Base-by-base conservation (phyloP, 1,140 invertebrate genomes). In the Drosophila pectinifera region DNA sequence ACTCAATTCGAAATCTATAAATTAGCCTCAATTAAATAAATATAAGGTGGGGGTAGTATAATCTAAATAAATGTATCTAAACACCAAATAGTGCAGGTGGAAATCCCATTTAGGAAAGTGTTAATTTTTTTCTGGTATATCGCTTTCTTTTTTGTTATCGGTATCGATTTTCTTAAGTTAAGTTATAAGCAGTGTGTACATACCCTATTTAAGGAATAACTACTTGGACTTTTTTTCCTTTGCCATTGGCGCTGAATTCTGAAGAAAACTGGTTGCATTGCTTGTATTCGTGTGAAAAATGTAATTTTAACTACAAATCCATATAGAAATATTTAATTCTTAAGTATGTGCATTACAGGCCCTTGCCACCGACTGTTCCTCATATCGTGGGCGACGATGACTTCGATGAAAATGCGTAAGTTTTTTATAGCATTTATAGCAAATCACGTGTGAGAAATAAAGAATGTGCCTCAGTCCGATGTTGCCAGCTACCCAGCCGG, bases 301-400 rank as follows among this genome's bases (percentile, higher is more conserved):
- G 56, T 58, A 58, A 58, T 13, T 24, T 16, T 16, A 24, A 24
- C 3, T 6, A 5, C 14, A 34, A 24, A 1, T 31, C 8, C n/a
- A 8, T 1, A 4, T 13, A 22, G 0, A 16, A 16, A 10, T 24
- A 11, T 7, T n/a, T 24, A 36, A 28, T 48, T 16, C 20, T 24
- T 16, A 5, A 48, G 5, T 0, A 14, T 43, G 0, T 43, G 0
- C 1, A 36, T 64, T 75, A 5, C 24, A 83, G 80, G 75, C 53
- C 74, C 1, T 49, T 59, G 18, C 5, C 31, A 22, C 45, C 63
- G 0, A 64, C 51, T 8, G 39, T 82, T 2, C 59, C 59, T 0
- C 70, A 83, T n/a, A 76, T 84, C 55, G 80, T 84, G 11, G 80
- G 61, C 4, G 80, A 83, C 6, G 80, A 84, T 11, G 38, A 68